These are phyloP conservation scores for Semaprochilodus insignis DNA, from an alignment of 2,797 vertebrate genomes.

Conservation along the genomic window DNA sequence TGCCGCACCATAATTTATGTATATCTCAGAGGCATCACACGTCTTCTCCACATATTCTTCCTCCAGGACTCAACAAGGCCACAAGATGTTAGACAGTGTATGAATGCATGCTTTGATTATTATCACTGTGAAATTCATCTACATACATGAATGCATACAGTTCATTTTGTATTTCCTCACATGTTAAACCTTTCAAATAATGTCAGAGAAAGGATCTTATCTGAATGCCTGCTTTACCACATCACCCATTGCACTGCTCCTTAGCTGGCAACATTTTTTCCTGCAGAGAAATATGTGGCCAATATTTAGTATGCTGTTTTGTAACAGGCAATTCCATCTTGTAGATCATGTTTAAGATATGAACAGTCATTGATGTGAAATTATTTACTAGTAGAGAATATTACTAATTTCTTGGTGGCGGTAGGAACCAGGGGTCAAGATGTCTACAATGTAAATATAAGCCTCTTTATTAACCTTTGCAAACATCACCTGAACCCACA, in stretches of 20 bases:
- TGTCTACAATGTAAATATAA: too few species aligned
- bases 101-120: not conserved
- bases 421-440: too few species aligned
- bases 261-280: not conserved
- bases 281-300: not conserved
- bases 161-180: not conserved
- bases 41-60: conserved; percentile 24
- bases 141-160: not conserved
- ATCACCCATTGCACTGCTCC: not conserved
- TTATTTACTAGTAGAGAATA: too few species aligned
- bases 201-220: not conserved
- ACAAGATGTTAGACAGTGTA: not conserved
- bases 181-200: not conserved
- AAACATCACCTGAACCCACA: too few species aligned
- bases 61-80: conserved; percentile 32
- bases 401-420: too few species aligned
- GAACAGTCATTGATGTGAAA: too few species aligned
- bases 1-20: conserved; percentile 84
- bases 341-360: too few species aligned
- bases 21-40: conserved; percentile 72
- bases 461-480: too few species aligned
- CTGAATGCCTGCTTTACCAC: not conserved
- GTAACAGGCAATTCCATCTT: not conserved
- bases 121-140: not conserved
- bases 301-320: not conserved